A percentile compares a stretch with the other conserved stretches of the same genome.
phyloP scores from a whole-genome alignment of 1,140 invertebrate species.

The Cydia fagiglandana region DNA sequence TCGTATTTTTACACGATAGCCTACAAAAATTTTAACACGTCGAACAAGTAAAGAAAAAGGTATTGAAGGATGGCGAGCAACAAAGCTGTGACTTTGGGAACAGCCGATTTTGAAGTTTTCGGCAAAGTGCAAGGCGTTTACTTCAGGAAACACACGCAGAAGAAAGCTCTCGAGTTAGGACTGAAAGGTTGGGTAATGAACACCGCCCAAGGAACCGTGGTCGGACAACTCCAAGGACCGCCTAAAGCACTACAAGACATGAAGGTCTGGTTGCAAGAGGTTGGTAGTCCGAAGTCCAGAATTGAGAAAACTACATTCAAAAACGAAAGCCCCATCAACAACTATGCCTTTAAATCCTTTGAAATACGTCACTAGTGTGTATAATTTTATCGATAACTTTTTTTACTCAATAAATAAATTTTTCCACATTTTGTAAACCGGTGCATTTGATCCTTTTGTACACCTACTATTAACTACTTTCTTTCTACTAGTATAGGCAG shows the following conservation, averaged over 20 bases:
- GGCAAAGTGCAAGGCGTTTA: slow-evolving; percentile 81
- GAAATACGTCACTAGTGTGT: slow-evolving; percentile 60
- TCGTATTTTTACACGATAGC: not conserved
- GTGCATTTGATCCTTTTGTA: too few relatives aligned
- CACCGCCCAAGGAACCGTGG: slow-evolving; percentile 81
- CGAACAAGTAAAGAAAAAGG: not conserved
- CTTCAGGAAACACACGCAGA: slow-evolving; percentile 81
- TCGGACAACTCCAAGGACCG: slow-evolving; percentile 82
- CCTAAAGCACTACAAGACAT: slow-evolving; percentile 79
- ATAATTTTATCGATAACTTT: slow-evolving; percentile 8
- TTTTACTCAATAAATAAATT: slow-evolving; percentile 3
- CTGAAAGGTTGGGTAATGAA: slow-evolving; percentile 85
- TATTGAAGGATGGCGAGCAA: slow-evolving; percentile 45
- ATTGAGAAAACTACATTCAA: slow-evolving; percentile 82
- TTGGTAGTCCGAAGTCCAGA: slow-evolving; percentile 82
- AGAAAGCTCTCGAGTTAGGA: slow-evolving; percentile 78
- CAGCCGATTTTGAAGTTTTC: slow-evolving; percentile 79
- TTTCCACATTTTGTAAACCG: not conserved
- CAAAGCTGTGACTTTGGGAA: slow-evolving; percentile 48
- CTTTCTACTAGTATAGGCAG: too few relatives aligned
- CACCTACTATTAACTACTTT: too few relatives aligned
- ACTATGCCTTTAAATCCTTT: slow-evolving; percentile 58
- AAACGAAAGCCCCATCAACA: slow-evolving; percentile 63
- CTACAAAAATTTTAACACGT: not conserved
- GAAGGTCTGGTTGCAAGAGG: slow-evolving; percentile 82